Conservation (phyloP, 2,888 invertebrate genomes). For the Drosophila paracracens region DNA sequence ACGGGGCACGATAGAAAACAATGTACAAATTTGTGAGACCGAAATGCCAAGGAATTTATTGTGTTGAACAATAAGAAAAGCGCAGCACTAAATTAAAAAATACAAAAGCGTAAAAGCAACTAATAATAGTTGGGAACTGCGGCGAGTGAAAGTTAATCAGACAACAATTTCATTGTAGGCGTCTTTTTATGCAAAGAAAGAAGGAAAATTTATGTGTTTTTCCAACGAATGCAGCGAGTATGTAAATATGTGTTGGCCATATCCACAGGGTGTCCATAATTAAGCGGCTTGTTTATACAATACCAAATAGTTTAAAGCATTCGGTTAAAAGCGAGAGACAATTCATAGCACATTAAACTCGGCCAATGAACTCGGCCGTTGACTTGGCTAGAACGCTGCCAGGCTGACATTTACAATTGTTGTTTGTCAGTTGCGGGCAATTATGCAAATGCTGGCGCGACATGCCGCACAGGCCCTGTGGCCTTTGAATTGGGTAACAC, state of each 20-base stretch:
- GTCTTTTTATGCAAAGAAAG: conserved; percentile 42
- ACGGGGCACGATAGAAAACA: conserved; percentile 28
- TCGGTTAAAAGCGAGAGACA: conserved; percentile 32
- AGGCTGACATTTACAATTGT: conserved; percentile 45
- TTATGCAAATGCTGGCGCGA: conserved; percentile 50
- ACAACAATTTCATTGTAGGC: conserved; percentile 51
- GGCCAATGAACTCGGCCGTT: conserved; percentile 44
- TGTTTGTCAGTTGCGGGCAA: conserved; percentile 38
- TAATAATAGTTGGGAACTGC: conserved; percentile 52
- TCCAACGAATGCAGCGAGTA: conserved; percentile 17
- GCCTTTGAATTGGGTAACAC: conserved; percentile 51
- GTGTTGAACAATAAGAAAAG: conserved; percentile 29
- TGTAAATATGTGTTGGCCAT: conserved; percentile 40
- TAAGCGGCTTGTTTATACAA: conserved; percentile 60
- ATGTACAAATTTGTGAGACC: conserved; percentile 41
- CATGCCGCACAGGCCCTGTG: conserved; percentile 20
- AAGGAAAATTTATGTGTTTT: conserved; percentile 55
- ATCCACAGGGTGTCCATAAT: conserved; percentile 53
- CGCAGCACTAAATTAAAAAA: conserved; percentile 16
- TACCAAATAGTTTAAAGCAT: conserved; percentile 62
- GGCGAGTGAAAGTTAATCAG: conserved; percentile 64
- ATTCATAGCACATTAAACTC: conserved; percentile 18
- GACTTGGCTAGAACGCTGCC: conserved; percentile 44
- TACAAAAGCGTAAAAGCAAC: neutral
- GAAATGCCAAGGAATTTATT: conserved; percentile 37